Evolutionary conservation across 2,888 invertebrate genomes (phyloP).

Genomic region (Electrophaes corylata): DNA sequence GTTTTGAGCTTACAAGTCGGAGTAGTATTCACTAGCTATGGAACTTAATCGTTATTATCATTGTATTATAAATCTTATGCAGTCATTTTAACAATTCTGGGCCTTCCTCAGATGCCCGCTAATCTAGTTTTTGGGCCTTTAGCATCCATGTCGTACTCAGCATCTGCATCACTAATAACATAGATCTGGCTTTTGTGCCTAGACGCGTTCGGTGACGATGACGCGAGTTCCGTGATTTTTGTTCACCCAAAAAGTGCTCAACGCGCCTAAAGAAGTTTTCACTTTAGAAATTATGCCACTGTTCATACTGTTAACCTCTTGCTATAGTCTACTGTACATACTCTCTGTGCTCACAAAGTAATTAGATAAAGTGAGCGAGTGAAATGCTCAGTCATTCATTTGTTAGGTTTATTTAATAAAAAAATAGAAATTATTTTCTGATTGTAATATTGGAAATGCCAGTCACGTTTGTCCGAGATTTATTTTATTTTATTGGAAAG

Average conservation of each 20-base stretch:
- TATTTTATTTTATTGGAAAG: background rate
- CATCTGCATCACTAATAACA: too few species aligned
- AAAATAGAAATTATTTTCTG: conserved; percentile 33
- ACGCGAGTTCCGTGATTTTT: too few species aligned
- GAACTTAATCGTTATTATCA: background rate
- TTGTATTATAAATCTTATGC: too few species aligned
- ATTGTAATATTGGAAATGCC: conserved; percentile 11
- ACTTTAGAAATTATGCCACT: too few species aligned
- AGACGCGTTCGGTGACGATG: too few species aligned
- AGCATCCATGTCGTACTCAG: too few species aligned
- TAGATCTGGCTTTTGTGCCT: too few species aligned
- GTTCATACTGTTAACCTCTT: background rate
- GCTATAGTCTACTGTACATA: background rate
- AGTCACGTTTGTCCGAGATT: conserved; percentile 5
- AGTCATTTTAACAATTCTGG: too few species aligned
- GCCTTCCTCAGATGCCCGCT: too few species aligned
- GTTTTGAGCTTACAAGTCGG: conserved; percentile 44
- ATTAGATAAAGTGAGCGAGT: conserved; percentile 61
- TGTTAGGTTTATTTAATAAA: conserved; percentile 46
- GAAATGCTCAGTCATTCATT: conserved; percentile 56
- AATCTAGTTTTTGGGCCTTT: too few species aligned
- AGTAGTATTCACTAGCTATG: conserved; percentile 1
- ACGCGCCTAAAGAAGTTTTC: too few species aligned
- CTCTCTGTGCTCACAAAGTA: conserved; percentile 40
- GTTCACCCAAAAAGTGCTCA: too few species aligned